Evolutionary conservation across 2,113 vertebrate genomes (phyloP).

Genomic region (Felis catus): DNA sequence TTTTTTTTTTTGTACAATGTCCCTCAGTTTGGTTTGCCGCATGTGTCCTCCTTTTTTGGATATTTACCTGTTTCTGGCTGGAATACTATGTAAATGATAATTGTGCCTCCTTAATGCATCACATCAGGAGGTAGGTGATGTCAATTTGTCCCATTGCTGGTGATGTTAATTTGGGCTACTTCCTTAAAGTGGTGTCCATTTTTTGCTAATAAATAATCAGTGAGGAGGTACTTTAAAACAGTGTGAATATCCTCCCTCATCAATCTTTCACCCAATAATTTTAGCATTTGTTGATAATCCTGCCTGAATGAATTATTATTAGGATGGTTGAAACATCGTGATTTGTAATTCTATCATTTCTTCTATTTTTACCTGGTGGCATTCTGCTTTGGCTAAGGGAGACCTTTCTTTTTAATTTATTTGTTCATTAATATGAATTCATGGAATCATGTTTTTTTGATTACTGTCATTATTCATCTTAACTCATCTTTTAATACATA

Average conservation of each 20-base stretch:
- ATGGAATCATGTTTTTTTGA: not conserved
- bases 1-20: not conserved
- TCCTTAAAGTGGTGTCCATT: not conserved
- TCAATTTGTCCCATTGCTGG: not conserved
- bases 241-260: not conserved
- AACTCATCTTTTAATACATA: conserved; percentile 18
- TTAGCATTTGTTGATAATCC: not conserved
- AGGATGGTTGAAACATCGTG: not conserved
- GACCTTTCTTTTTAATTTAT: not conserved
- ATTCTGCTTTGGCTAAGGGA: not conserved
- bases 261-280: conserved; percentile 26
- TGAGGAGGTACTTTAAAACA: not conserved
- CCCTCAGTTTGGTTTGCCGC: not conserved
- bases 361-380: not conserved
- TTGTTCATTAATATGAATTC: not conserved
- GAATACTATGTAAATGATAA: not conserved
- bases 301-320: conserved; percentile 10
- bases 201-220: conserved; percentile 2
- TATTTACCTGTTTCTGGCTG: not conserved
- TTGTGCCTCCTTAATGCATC: not conserved
- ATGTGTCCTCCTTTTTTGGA: not conserved
- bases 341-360: not conserved
- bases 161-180: conserved; percentile 18
- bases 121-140: not conserved
- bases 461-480: not conserved